Percentiles rank a stretch among this genome's conserved stretches.
phyloP scores from a whole-genome alignment of 2,888 invertebrate species.

The Colostygia pectinataria region DNA sequence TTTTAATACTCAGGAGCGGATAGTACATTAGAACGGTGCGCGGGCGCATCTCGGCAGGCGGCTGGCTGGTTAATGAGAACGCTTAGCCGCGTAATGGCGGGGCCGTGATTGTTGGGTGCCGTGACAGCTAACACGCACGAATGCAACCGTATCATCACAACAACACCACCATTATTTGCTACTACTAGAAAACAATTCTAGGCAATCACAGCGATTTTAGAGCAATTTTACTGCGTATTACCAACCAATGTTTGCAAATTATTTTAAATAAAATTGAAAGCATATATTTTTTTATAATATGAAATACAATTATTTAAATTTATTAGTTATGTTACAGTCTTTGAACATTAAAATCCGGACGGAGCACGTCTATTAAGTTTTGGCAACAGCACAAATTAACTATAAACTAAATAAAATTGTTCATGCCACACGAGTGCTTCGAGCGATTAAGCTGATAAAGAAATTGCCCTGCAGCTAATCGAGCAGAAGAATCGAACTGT shows the following conservation, averaged over 20 bases:
- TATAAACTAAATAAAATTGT: conserved; percentile 5
- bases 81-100: conserved; percentile 64
- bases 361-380: too few relatives aligned
- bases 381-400: background rate
- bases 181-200: conserved; percentile 47
- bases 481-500: conserved; percentile 43
- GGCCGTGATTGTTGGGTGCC: conserved; percentile 59
- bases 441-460: conserved; percentile 41
- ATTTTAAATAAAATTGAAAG: too few relatives aligned
- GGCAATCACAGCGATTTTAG: conserved; percentile 35
- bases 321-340: too few relatives aligned
- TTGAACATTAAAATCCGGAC: too few relatives aligned
- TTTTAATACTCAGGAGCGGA: conserved; percentile 49
- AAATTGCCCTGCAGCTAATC: conserved; percentile 39
- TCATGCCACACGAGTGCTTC: conserved; percentile 21
- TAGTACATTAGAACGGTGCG: conserved; percentile 40
- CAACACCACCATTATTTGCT: conserved; percentile 53
- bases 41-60: conserved; percentile 49
- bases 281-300: too few relatives aligned
- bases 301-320: too few relatives aligned
- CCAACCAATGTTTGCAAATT: background rate
- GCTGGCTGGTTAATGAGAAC: conserved; percentile 61
- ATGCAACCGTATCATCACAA: conserved; percentile 51
- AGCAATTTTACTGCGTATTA: conserved; percentile 1
- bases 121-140: conserved; percentile 53